Base-by-base conservation (phyloP, 2,888 invertebrate genomes). In the Cheiracanthium punctorium region DNA sequence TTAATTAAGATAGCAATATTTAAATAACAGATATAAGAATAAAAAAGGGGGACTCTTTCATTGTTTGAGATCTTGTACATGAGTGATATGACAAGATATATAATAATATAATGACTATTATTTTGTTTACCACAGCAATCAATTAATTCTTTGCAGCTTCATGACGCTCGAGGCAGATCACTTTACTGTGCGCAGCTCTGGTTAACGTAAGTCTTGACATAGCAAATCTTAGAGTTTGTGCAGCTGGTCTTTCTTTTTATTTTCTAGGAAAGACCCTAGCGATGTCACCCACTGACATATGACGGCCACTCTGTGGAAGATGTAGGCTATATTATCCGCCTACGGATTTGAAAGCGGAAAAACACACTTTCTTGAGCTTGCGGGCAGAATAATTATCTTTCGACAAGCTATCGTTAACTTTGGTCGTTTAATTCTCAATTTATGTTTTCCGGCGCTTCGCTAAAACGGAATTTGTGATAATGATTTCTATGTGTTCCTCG, bases 261-360 rank as follows among this genome's bases (percentile, higher is more conserved):
- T 65, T 69, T 58, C 70, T 30, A 28, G n/a, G 52, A 81, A 81
- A 52, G 71, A 74, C 64, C 82, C 70, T 41, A 17, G 41, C 74
- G 69, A 65, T 82, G 82, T 82, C 82, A 82, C 75, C 70, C 82
- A 76, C 82, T 76, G 71, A 82, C 82, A 82, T 82, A 41, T 76
- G 71, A 82, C 65, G 71, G 58, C 65, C 75, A 74, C 76, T 30
- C 71, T 41, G 20, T 37, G 10, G 70, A 70, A 82, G 58, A 82
- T 82, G 75, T 75, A 41, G 75, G 75, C 72, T 80, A 14, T 72
- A 14, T 24, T n/a, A 69, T 69, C 69, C 82, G 82, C 82, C 82
- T 71, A 76, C 80, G 82, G 71, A 70, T 71, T 71, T 33, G 20
- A n/a, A 43, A 28, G 64, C 32, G 75, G 64, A 75, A 71, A 43